Evolutionary conservation across 2,888 invertebrate genomes (phyloP).

Genomic region (Hyppa rectilinea): DNA sequence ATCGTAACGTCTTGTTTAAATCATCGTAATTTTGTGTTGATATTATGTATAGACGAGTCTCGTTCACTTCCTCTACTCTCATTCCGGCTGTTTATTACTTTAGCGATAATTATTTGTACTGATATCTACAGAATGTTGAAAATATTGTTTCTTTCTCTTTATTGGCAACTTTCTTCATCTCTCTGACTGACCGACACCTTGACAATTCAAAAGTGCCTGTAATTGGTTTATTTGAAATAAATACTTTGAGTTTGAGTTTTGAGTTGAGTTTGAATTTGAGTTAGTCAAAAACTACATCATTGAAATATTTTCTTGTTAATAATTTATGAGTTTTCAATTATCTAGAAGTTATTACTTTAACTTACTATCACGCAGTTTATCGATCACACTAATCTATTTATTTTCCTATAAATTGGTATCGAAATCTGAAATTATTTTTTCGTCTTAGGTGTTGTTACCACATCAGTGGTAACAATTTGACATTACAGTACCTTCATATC

Average conservation of each 20-base stretch:
- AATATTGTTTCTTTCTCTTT: background rate
- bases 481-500: background rate
- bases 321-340: background rate
- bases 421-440: background rate
- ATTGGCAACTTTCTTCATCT: too few relatives aligned
- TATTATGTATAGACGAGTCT: constrained; percentile 55
- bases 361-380: background rate
- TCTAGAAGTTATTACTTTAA: too few relatives aligned
- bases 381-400: background rate
- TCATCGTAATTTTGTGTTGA: constrained; percentile 61
- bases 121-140: background rate
- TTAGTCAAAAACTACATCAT: background rate
- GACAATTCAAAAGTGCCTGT: too few relatives aligned
- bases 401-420: background rate
- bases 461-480: background rate
- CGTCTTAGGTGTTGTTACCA: background rate
- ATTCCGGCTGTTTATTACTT: constrained; percentile 40
- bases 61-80: constrained; percentile 33
- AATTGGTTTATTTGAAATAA: too few relatives aligned
- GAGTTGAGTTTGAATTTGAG: too few relatives aligned
- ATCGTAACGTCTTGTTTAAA: constrained; percentile 69
- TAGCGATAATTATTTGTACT: constrained; percentile 8
- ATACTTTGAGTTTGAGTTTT: too few relatives aligned
- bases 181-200: too few relatives aligned
- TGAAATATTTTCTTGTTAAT: background rate